Conservation (phyloP, 2,888 invertebrate genomes). For the Quadroppia sp. region DNA sequence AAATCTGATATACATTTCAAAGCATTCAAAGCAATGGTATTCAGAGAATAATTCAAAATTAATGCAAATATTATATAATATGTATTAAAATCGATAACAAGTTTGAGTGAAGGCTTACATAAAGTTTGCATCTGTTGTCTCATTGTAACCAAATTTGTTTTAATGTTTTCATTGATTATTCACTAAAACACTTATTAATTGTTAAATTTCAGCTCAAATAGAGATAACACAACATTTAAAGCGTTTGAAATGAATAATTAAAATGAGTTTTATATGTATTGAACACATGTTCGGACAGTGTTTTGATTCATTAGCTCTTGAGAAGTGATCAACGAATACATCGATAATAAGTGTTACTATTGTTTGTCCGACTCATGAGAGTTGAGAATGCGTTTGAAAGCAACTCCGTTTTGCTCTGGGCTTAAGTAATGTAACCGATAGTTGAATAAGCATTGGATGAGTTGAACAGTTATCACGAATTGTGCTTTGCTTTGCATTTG, state of each 20-base stretch:
- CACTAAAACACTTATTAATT: background rate
- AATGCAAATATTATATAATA: background rate
- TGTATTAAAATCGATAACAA: background rate
- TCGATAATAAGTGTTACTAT: background rate
- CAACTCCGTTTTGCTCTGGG: background rate
- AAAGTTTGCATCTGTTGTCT: background rate
- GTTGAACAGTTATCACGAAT: background rate
- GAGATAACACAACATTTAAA: background rate
- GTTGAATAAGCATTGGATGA: background rate
- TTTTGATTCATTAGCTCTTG: constrained; percentile 11
- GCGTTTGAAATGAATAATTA: background rate
- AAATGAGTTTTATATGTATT: background rate
- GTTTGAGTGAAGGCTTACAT: background rate
- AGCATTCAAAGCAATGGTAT: no score
- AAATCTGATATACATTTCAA: no score
- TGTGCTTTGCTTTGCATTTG: constrained; percentile 20
- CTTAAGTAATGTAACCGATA: constrained; percentile 5
- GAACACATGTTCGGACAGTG: background rate
- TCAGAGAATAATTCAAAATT: no score
- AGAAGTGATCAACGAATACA: background rate
- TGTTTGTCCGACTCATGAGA: background rate
- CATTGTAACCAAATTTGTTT: background rate
- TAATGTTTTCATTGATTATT: background rate
- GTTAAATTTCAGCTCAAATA: background rate
- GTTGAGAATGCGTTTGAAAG: background rate